Percentiles rank a stretch among this genome's conserved stretches.
Conservation (phyloP, 2,888 invertebrate genomes). For the Nebria salina region DNA sequence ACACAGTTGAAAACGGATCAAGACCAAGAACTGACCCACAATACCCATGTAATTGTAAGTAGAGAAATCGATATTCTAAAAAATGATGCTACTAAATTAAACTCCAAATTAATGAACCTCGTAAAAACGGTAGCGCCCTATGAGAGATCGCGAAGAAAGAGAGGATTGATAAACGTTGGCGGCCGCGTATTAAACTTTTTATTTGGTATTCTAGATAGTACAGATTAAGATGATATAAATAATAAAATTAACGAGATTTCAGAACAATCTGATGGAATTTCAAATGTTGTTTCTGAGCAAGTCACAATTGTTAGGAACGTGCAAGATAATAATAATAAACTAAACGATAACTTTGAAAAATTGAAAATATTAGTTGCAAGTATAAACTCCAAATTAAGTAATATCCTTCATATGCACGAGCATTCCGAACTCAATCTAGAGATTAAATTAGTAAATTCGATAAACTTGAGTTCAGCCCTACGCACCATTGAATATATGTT, state of each 20-base stretch:
- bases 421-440: not conserved
- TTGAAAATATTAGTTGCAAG: not conserved
- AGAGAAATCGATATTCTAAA: too few relatives aligned
- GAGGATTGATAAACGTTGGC: conserved; percentile 24
- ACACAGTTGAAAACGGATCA: too few relatives aligned
- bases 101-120: too few relatives aligned
- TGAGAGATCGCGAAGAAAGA: not conserved
- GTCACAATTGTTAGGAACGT: conserved; percentile 20
- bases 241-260: conserved; percentile 16
- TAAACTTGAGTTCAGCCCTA: conserved; percentile 4
- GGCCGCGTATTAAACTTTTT: conserved; percentile 11
- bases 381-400: conserved; percentile 17
- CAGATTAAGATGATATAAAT: conserved; percentile 20
- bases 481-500: too few relatives aligned
- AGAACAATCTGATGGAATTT: conserved; percentile 6
- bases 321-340: not conserved
- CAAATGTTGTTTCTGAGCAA: conserved; percentile 21
- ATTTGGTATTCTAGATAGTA: conserved; percentile 16
- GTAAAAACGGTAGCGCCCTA: too few relatives aligned
- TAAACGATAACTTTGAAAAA: conserved; percentile 18
- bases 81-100: too few relatives aligned
- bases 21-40: too few relatives aligned
- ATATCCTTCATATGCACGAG: not conserved
- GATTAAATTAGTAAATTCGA: conserved; percentile 8
- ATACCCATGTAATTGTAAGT: too few relatives aligned